Base-by-base conservation (phyloP, 2,113 vertebrate species). In the Grus americana region DNA sequence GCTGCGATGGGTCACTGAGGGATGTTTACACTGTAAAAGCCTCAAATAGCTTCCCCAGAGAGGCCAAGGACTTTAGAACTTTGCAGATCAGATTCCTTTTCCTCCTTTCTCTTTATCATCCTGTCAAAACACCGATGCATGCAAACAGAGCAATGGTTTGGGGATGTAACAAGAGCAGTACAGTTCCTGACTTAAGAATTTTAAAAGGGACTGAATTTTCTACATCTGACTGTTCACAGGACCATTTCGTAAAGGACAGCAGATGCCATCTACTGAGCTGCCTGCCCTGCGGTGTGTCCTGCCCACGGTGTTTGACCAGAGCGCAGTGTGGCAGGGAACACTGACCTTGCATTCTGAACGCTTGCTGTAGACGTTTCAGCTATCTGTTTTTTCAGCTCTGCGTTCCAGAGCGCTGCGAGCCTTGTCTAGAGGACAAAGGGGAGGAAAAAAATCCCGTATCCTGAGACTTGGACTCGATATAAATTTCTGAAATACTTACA, bases 81-180 rank as follows among this genome's bases (percentile, higher is more conserved):
- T 52, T 62, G 46, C n/a, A 58, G 80, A 44, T 32, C 13, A 10
- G 19, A 23, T 59, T 55, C 44, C 40, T 66, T 67, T 82, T 40
- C 30, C 21, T 63, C 34, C 26, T 38, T 66, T 57, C 55, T 42
- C n/a, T 61, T 34, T 67, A 30, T 52, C 55, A 32, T 32, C 46
- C 52, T 1, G 1, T 36, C 63, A 38, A 34, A 82, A 61, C 36
- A 50, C 18, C 0, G 0, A 11, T 18, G 49, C 9, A 0, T 18
- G 40, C 42, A 54, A 17, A 36, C 1, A 22, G 44, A 20, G 49
- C 0, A 30, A 9, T 32, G 38, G 38, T 21, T 83, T 79, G 36
- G 47, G 78, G 30, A 24, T 74, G n/a, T 38, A 38, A 23, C 8
- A 19, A 18, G 19, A 86, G 47, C 54, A 23, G 32, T 24, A 8